Percentiles rank a stretch among this genome's conserved stretches.
Conservation (phyloP, 2,113 vertebrate genomes). For the Dicaeum eximium region DNA sequence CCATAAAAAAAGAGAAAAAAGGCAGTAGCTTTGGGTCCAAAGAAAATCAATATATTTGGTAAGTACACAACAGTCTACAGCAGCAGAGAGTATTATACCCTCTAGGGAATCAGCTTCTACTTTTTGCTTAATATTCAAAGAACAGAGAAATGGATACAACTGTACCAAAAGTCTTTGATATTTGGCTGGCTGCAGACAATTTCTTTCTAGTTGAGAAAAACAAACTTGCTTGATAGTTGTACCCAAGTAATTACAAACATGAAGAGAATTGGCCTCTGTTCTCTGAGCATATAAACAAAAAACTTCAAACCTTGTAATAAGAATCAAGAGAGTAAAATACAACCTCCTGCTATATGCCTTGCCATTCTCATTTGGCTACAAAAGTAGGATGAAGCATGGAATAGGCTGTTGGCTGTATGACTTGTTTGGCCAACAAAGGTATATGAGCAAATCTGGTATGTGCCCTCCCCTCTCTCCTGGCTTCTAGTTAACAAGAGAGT, state of each 20-base stretch:
- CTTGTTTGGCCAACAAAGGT: neutral
- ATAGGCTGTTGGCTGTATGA: neutral
- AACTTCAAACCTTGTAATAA: neutral
- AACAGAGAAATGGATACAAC: constrained; percentile 48
- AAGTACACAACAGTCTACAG: neutral
- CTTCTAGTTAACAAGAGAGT: neutral
- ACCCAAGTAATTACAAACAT: constrained; percentile 23
- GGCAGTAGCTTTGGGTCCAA: constrained; percentile 16
- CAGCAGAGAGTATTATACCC: neutral
- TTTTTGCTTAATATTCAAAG: constrained; percentile 20
- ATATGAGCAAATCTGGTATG: neutral
- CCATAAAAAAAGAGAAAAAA: neutral
- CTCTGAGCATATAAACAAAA: constrained; percentile 47
- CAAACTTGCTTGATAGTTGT: neutral
- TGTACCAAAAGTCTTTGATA: neutral
- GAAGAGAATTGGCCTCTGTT: constrained; percentile 16
- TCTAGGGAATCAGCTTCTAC: constrained; percentile 9
- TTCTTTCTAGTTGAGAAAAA: constrained; percentile 10
- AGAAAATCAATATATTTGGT: constrained; percentile 54
- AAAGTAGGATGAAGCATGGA: neutral
- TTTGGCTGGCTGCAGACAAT: neutral
- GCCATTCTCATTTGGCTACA: constrained; percentile 33
- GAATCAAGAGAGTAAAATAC: neutral
- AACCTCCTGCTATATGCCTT: neutral
- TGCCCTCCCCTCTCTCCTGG: neutral